Base-by-base conservation (phyloP, 2,797 vertebrate species). In the Orestias chungarensis region DNA sequence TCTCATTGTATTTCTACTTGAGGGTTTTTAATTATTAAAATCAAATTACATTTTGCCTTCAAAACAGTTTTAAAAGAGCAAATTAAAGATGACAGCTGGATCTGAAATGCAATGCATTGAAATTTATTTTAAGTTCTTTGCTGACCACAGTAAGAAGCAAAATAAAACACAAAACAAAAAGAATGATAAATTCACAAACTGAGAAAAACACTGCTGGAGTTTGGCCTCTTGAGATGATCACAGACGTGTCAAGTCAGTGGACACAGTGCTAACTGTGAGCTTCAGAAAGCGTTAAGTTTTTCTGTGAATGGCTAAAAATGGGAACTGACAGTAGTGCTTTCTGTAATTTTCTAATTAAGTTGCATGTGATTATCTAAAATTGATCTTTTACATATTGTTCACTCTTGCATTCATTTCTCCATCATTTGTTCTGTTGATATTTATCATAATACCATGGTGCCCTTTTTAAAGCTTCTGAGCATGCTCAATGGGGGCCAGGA, bases 21-120 rank as follows among this genome's bases (percentile, higher is more conserved):
- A 91, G 88, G 92, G 78, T 86, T 90, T 86, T 93, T 82, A 93
- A 94, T 94, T 92, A 94, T 95, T 94, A 91, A 95, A 93, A 94
- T 93, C 90, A 90, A 94, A 95, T 94, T 92, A 94, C 93, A 93
- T 91, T 90, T 93, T 91, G 92, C 92, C 91, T 90, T 93, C 91
- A 88, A 90, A 94, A 93, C 92, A 93, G 93, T 89, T 89, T 81
- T 86, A 90, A 84, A 90, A 91, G 92, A 91, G 85, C 89, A 92
- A 93, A 93, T 94, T 91, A 93, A 92, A 93, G 91, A 92, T 89
- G 88, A 88, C 92, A 94, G 90, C 87, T 92, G 86, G 86, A 88
- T 87, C 89, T 89, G 91, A 87, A 90, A 91, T 92, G 83, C 89
- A 93, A 94, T 91, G 91, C 91, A 88, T 92, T 90, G 91, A 86